Conservation (phyloP, 92 coral and sea anemone genomes). For the Porites cylindrica region DNA sequence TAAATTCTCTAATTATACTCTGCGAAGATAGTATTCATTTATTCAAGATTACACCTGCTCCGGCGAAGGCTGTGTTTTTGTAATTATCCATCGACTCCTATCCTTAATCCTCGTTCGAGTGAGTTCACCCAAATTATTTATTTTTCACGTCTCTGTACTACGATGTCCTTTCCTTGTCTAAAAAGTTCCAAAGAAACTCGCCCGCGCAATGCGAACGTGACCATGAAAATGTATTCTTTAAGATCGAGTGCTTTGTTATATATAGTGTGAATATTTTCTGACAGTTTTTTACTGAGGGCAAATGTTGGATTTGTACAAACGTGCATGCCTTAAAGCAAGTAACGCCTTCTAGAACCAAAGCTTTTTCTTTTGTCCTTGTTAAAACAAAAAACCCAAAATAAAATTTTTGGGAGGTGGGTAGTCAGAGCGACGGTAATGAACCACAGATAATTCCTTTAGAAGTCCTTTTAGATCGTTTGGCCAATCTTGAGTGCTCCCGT, state of each 20-base stretch:
- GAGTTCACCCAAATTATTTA: constrained; percentile 80
- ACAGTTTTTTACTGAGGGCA: constrained; percentile 27
- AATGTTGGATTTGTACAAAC: background rate
- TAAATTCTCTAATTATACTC: constrained; percentile 80
- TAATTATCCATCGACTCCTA: constrained; percentile 30
- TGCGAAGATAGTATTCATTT: constrained; percentile 74
- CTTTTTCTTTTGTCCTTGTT: constrained; percentile 23
- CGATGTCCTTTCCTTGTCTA: constrained; percentile 71
- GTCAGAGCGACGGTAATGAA: constrained; percentile 62
- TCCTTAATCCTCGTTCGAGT: constrained; percentile 44
- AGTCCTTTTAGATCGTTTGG: constrained; percentile 49
- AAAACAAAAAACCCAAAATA: constrained; percentile 2
- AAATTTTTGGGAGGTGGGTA: constrained; percentile 45
- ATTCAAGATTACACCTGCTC: constrained; percentile 79
- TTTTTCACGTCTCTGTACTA: constrained; percentile 52
- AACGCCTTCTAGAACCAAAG: constrained; percentile 5
- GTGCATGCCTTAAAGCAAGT: constrained; percentile 15
- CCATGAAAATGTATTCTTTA: constrained; percentile 1
- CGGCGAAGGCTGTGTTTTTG: constrained; percentile 35
- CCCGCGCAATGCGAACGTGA: background rate
- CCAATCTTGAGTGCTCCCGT: constrained; percentile 44
- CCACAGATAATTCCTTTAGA: constrained; percentile 53
- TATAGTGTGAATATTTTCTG: constrained; percentile 31
- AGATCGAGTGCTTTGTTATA: constrained; percentile 38
- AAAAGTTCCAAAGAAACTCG: background rate